Evolutionary conservation across 2,888 invertebrate species (phyloP).

Genomic region (Drosophila nigricruria): DNA sequence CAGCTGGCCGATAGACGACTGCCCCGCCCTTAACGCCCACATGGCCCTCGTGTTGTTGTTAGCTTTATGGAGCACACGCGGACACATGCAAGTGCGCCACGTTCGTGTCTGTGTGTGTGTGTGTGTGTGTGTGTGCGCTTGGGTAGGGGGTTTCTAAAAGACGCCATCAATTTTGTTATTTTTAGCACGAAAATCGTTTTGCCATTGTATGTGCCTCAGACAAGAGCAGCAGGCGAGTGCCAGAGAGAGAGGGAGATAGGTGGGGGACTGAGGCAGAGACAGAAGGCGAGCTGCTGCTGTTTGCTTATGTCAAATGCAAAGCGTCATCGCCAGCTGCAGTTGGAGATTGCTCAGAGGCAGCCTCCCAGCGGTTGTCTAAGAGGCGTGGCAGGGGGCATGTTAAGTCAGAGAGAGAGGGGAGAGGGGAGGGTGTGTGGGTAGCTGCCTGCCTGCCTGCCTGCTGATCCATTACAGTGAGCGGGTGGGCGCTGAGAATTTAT

Average conservation of each 20-base stretch:
- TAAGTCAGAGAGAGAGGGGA: not conserved
- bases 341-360: constrained; percentile 24
- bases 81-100: constrained; percentile 1
- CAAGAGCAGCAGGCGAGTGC: constrained; percentile 10
- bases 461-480: constrained; percentile 41
- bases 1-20: constrained; percentile 55
- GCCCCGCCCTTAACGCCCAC: not conserved
- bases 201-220: constrained; percentile 54
- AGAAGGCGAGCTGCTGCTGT: constrained; percentile 3
- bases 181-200: constrained; percentile 79
- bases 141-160: constrained; percentile 38
- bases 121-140: constrained; percentile 5
- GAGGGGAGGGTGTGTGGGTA: not conserved
- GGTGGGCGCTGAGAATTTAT: constrained; percentile 38
- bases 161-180: constrained; percentile 77
- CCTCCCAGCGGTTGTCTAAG: constrained; percentile 15
- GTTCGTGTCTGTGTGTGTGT: constrained; percentile 20
- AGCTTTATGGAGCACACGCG: constrained; percentile 47
- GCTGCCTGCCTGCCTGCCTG: not conserved
- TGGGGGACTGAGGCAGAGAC: not conserved
- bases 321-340: constrained; percentile 31
- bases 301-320: constrained; percentile 28
- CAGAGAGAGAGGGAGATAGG: not conserved
- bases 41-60: constrained; percentile 20
- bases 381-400: not conserved